phyloP scores from a whole-genome alignment of 2,797 vertebrate genomes.

The Natrix natrix region DNA sequence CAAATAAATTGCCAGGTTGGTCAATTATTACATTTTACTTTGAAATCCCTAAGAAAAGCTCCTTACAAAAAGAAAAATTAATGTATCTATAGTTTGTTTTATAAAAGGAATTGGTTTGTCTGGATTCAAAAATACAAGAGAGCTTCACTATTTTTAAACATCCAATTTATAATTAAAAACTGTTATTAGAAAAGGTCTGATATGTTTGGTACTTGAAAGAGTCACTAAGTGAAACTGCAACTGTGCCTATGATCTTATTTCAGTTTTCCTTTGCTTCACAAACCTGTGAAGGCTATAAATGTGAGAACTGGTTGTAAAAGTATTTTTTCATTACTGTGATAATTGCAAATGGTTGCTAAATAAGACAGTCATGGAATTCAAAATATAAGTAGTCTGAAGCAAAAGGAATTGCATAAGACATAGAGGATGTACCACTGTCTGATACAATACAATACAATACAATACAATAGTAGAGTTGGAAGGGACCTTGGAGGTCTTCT shows the following conservation, averaged over 20 bases:
- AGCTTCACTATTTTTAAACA: not conserved
- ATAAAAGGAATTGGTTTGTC: not conserved
- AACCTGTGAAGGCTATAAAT: not conserved
- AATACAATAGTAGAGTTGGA: no score
- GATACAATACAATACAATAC: no score
- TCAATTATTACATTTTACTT: not conserved
- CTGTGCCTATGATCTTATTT: not conserved
- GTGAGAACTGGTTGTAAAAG: not conserved
- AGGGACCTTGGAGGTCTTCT: no score
- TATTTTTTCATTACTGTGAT: not conserved
- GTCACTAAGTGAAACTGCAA: not conserved
- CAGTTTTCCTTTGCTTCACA: not conserved
- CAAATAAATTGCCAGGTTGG: not conserved
- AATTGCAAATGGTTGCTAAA: not conserved
- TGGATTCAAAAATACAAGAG: not conserved
- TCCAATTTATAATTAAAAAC: not conserved
- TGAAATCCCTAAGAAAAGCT: not conserved
- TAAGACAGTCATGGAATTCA: not conserved
- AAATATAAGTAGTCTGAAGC: not conserved
- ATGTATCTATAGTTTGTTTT: not conserved
- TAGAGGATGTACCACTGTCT: not conserved
- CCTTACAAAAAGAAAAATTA: not conserved
- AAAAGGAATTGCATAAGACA: not conserved
- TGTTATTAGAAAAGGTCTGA: not conserved
- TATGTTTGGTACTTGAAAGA: not conserved